A percentile compares a stretch with the other conserved stretches of the same genome.
phyloP scores from a whole-genome alignment of 2,113 vertebrate species.

The Dissostichus mawsoni region DNA sequence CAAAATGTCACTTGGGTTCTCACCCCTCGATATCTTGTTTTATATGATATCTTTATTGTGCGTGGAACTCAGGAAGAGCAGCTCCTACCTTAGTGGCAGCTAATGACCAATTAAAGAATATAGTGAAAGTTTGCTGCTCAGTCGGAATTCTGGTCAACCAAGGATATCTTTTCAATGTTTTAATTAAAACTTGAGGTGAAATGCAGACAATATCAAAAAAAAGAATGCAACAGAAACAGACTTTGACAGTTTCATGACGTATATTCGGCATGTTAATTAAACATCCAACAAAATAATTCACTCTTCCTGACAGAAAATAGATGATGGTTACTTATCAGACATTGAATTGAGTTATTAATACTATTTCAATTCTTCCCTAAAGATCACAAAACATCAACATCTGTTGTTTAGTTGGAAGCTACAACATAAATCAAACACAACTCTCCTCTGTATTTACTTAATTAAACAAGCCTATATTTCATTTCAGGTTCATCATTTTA shows the following conservation, averaged over 20 bases:
- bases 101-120: too few species aligned
- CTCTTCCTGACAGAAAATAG: neutral
- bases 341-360: neutral
- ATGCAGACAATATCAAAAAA: neutral
- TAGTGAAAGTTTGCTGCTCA: neutral
- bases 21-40: too few species aligned
- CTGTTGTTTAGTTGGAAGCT: neutral
- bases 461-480: too few species aligned
- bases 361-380: neutral
- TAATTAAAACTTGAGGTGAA: neutral
- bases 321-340: neutral
- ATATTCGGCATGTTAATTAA: neutral
- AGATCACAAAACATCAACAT: neutral
- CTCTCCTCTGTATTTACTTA: neutral
- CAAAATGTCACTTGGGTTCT: too few species aligned
- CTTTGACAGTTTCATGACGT: neutral
- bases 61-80: too few species aligned
- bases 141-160: neutral
- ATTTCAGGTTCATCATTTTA: too few species aligned
- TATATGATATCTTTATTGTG: too few species aligned
- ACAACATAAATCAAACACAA: too few species aligned
- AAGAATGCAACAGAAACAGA: neutral
- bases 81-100: too few species aligned
- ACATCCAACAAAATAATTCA: neutral
- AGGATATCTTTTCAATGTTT: neutral